A percentile compares a stretch with the other conserved stretches of the same genome.
Evolutionary conservation across 2,888 invertebrate genomes (phyloP).

Genomic region (Hemistola chrysoprasaria): DNA sequence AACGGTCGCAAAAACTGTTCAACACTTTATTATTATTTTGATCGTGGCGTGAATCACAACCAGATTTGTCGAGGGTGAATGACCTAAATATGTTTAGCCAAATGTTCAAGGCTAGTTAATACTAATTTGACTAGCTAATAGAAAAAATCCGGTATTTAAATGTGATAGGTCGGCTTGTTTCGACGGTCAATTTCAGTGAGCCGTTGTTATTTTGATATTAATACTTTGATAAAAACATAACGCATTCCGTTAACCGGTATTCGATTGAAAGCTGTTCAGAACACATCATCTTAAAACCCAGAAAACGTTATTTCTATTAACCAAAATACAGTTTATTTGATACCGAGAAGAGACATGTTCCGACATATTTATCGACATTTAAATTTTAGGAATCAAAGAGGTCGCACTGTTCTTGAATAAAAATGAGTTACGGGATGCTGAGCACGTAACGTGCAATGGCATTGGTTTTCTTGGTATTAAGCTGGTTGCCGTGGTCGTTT

Average conservation of each 20-base stretch:
- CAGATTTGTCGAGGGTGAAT: slow-evolving; percentile 79
- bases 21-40: slow-evolving; percentile 77
- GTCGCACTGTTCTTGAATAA: slow-evolving; percentile 39
- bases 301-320: not conserved
- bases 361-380: not conserved
- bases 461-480: slow-evolving; percentile 11
- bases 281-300: not conserved
- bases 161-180: slow-evolving; percentile 54
- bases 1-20: slow-evolving; percentile 76
- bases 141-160: slow-evolving; percentile 66
- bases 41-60: slow-evolving; percentile 78
- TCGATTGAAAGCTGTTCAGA: too few species aligned
- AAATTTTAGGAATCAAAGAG: slow-evolving; percentile 26
- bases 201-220: too few species aligned
- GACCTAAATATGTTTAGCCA: slow-evolving; percentile 78
- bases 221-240: too few species aligned
- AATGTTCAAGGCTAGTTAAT: slow-evolving; percentile 73
- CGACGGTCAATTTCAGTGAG: slow-evolving; percentile 30
- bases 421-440: slow-evolving; percentile 26
- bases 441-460: slow-evolving; percentile 12
- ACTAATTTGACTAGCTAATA: slow-evolving; percentile 68
- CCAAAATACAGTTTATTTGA: not conserved
- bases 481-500: slow-evolving; percentile 2
- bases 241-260: too few species aligned
- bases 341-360: not conserved